Evolutionary conservation across 37 sponge, comb jelly and placozoan genomes (phyloP).

Genomic region (Mnemiopsis leidyi): DNA sequence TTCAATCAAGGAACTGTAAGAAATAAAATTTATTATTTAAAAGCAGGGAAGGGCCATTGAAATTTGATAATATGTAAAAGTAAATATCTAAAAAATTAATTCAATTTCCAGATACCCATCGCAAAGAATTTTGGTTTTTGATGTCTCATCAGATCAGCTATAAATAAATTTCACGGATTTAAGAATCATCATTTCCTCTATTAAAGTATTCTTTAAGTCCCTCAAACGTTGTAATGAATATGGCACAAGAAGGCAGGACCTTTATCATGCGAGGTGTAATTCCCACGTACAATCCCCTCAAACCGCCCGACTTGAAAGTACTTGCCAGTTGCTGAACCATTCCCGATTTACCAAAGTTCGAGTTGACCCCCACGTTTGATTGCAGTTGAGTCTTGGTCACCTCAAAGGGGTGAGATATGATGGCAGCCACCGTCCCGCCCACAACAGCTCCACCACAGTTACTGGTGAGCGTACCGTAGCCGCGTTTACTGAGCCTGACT

Average conservation of each 20-base stretch:
- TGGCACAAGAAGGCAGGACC: constrained; percentile 37
- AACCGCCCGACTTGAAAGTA: neutral
- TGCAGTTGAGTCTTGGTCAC: constrained; percentile 25
- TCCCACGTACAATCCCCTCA: constrained; percentile 14
- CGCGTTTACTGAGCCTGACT: neutral
- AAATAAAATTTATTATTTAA: neutral
- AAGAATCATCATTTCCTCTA: neutral
- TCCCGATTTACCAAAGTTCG: neutral
- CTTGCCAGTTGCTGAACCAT: neutral
- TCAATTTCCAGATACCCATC: no score
- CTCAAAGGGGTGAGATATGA: constrained; percentile 50
- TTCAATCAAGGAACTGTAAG: neutral
- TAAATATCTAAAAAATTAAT: no score
- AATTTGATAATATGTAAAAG: no score
- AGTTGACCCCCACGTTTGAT: neutral
- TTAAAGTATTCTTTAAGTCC: constrained; percentile 57
- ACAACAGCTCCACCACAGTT: neutral
- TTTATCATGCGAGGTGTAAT: constrained; percentile 12
- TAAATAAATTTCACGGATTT: neutral
- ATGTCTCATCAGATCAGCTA: neutral
- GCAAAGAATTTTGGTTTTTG: neutral
- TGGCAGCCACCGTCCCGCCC: constrained; percentile 1
- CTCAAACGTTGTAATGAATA: constrained; percentile 61
- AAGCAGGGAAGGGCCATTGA: no score
- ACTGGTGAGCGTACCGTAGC: neutral